Evolutionary conservation across 1,140 invertebrate species (phyloP).

Genomic region (Drosophila miranda): DNA sequence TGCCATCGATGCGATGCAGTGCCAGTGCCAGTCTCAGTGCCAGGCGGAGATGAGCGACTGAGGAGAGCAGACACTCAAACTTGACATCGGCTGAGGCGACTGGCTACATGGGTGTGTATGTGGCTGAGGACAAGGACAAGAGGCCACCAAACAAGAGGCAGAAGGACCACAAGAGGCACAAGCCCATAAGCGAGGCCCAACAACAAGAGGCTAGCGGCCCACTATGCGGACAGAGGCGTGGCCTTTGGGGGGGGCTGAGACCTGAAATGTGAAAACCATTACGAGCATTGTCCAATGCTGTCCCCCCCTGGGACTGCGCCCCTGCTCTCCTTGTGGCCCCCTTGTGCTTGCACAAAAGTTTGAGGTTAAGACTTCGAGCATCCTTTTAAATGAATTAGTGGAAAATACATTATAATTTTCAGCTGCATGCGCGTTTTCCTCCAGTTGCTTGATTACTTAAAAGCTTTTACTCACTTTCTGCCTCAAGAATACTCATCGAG

Average conservation of each 20-base stretch:
- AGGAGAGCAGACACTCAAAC: slow-evolving; percentile 50
- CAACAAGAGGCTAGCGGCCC: neutral
- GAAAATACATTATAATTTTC: slow-evolving; percentile 61
- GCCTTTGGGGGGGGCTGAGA: neutral
- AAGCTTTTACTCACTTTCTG: slow-evolving; percentile 36
- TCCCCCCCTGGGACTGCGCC: slow-evolving; percentile 9
- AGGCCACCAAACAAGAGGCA: neutral
- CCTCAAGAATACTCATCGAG: too few relatives aligned
- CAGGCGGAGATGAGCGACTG: slow-evolving; percentile 37
- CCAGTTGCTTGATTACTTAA: slow-evolving; percentile 58
- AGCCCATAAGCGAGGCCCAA: neutral
- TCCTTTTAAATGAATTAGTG: slow-evolving; percentile 69
- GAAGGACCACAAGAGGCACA: slow-evolving; percentile 17
- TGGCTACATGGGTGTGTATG: slow-evolving; percentile 7
- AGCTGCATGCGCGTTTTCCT: slow-evolving; percentile 44
- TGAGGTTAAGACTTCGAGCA: slow-evolving; percentile 50
- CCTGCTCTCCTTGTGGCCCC: neutral
- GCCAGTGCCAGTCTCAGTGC: slow-evolving; percentile 3
- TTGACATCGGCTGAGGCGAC: slow-evolving; percentile 44
- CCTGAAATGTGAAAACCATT: slow-evolving; percentile 13
- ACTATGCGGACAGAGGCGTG: slow-evolving; percentile 1
- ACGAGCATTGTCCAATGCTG: too few relatives aligned
- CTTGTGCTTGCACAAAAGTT: slow-evolving; percentile 52
- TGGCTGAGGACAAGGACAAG: slow-evolving; percentile 57
- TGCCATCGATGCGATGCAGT: slow-evolving; percentile 61